Evolutionary conservation across 2,888 invertebrate species (phyloP), one percentile per base, ranked within the genome.

Genomic region (Lamproptera curius): DNA sequence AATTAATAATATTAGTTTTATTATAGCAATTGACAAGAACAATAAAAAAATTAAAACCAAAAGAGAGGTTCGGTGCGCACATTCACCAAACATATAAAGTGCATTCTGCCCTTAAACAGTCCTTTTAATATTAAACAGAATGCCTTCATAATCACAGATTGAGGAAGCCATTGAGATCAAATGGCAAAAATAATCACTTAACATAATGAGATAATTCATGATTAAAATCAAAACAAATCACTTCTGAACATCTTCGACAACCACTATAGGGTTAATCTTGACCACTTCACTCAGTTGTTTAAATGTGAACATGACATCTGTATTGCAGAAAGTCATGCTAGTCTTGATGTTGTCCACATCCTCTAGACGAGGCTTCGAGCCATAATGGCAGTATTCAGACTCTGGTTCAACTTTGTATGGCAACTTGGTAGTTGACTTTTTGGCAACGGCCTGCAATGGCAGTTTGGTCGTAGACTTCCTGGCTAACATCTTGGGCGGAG

Each of bases 391-490:
- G 54, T 70, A 87, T 26, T 75, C 78, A 0, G 49, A 37, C 4
- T 56, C 54, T 14, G 61, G 69, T 1, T 72, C 73, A 1, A 73
- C 59, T 0, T 36, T 39, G 2, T 46, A 52, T 0, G 82, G 78
- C 11, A 80, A 57, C 57, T 80, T 82, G 0, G 80, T 63, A 0
- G 80, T 80, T 0, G 80, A 81, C 52, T 81, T 81, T 44, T 58
- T 72, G 1, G 81, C 80, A 0, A 70, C 59, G 35, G 40, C 28
- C 23, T 33, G 40, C 9, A 6, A 1, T 8, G 84, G 82, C 13
- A 79, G 55, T 57, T 76, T 83, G 10, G 89, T 86, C 0, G 90
- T 90, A 0, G 90, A 90, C 58, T 91, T 91, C 33, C 62, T 78
- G 0, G 86, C 84, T 9, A 35, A 50, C 20, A 62, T 61, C 42